Evolutionary conservation across 1,140 invertebrate species (phyloP).

Genomic region (Phymorhynchus buccinoides): DNA sequence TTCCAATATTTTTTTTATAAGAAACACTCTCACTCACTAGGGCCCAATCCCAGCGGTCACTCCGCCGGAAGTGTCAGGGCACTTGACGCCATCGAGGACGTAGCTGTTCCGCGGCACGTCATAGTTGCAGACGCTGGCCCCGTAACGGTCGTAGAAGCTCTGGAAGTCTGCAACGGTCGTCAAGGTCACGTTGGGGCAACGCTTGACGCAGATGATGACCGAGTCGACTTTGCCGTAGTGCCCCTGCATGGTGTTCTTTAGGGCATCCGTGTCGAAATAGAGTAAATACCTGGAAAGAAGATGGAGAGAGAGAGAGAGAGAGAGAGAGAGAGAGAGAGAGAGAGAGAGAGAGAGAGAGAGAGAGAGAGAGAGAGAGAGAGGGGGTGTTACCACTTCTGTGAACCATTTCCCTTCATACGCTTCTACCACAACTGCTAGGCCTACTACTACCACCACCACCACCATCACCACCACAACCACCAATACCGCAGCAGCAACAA

Average conservation of each 20-base stretch:
- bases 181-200: conserved; percentile 50
- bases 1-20: no score
- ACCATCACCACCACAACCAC: no score
- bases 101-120: conserved; percentile 44
- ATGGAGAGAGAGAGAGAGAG: not conserved
- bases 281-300: conserved; percentile 48
- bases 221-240: conserved; percentile 29
- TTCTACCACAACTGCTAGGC: not conserved
- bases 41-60: conserved; percentile 56
- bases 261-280: conserved; percentile 54
- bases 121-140: conserved; percentile 56
- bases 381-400: no score
- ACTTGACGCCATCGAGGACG: conserved; percentile 26
- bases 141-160: conserved; percentile 32
- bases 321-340: not conserved
- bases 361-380: not conserved
- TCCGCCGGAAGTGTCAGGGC: conserved; percentile 31
- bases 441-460: no score
- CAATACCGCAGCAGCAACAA: no score
- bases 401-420: not conserved
- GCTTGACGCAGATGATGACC: conserved; percentile 52
- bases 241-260: conserved; percentile 37
- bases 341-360: not conserved
- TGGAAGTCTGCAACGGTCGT: conserved; percentile 34
- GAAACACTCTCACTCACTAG: not conserved